Base-by-base conservation (phyloP, 2,113 vertebrate species). In the Variabilichromis moorii region DNA sequence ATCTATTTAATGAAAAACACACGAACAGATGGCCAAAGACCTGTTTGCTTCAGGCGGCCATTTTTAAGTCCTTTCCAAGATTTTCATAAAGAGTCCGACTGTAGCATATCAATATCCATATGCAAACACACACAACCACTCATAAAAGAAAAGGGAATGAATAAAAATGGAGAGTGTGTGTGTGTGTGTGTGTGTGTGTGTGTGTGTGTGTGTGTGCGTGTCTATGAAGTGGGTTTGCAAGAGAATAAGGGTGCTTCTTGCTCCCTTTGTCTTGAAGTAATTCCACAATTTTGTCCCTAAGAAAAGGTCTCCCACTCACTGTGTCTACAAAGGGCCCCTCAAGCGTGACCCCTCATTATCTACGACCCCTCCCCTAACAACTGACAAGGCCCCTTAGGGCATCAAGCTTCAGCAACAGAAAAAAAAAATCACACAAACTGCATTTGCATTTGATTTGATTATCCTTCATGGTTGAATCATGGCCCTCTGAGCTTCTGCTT, bases 361-460 rank as follows among this genome's bases (percentile, higher is more conserved):
- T 87, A 82, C 90, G 42, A 86, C 88, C 87, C 90, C 95, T 96
- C 96, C 92, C 90, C 9, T 88, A 92, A 96, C 94, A 96, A 94
- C 89, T 86, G 88, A 93, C 90, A 91, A 68, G 89, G 86, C 81
- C 94, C 94, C 94, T 91, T 9, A 45, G 95, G 95, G 92, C 95
- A 92, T 93, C 93, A 86, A 92, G 91, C 87, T 89, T 92, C 83
- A 82, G 86, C 89, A 85, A 93, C 50, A 94, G 81, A 87, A 88
- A 85, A 84, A 84, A 88, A 86, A 86, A 88, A 89, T 92, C 88
- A 94, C 91, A 93, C 91, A 86, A 93, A 94, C 88, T 86, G 87
- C 88, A 95, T 96, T 96, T 96, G 94, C 95, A 95, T 96, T 92
- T 94, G 92, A 96, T 96, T 95, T 95, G 94, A 96, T 94, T 95